Evolutionary conservation across 2,113 vertebrate species (phyloP), one percentile per base, ranked within the genome.

Genomic region (Erpornis zantholeuca): DNA sequence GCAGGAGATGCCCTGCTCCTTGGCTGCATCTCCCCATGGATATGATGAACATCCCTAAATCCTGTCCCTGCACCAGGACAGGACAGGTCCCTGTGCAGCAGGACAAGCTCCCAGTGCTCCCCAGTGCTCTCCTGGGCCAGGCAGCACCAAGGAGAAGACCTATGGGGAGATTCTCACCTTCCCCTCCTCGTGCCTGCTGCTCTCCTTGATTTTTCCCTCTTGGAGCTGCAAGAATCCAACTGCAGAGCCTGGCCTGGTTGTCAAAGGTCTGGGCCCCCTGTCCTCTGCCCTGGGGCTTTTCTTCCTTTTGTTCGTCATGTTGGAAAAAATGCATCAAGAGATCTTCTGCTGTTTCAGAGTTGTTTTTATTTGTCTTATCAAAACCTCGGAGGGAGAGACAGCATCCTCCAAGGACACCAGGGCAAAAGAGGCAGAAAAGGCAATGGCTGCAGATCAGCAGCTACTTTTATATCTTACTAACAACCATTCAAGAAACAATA

Each of bases 81-180:
- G n/a, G 20, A 16, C 33, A 36, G 36, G 24, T 53, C 15, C 10
- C 15, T 78, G 15, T 28, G 18, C 52, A 64, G 25, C 0, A 0
- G 28, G 13, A 3, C 40, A 22, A 63, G 42, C 20, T 68, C 29
- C 56, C 56, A 3, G 5, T 11, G 11, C 56, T 42, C 15, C 31
- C 22, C 54, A 84, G 45, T 29, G 8, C 2, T 0, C 2, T 64
- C 20, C 54, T 3, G 12, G 65, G 8, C 2, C 1, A 57, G 31
- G 53, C 31, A 61, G 77, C 33, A 6, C 35, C 35, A 9, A 24
- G 12, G 40, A 23, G 36, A 21, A 65, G 45, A 61, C 27, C 50
- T 47, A 45, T 21, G 42, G 77, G 21, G 28, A 66, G 86, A 33
- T 0, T 23, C 19, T 17, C 2, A 0, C 3, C 0, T 50, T 59